Percentiles rank a stretch among this genome's conserved stretches.
Conservation (phyloP, 2,797 vertebrate species). For the Pampus argenteus region DNA sequence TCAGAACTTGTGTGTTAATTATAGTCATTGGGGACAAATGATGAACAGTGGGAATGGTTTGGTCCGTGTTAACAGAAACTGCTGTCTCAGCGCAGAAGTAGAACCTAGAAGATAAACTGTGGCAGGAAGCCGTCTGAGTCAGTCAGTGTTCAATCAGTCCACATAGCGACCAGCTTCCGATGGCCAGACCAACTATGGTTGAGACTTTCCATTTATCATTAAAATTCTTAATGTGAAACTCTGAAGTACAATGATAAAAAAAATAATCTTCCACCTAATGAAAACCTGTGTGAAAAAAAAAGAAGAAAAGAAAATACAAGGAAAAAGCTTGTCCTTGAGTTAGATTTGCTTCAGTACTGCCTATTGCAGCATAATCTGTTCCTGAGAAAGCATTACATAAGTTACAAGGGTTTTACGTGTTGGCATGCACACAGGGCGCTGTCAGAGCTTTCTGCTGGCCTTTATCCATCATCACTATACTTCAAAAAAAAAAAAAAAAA, state of each 20-base stretch:
- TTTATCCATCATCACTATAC: slow-evolving; percentile 26
- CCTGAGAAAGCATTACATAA: slow-evolving; percentile 52
- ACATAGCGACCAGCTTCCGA: too few species aligned
- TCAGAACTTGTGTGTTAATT: too few species aligned
- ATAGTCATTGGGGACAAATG: too few species aligned
- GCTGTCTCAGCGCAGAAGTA: too few species aligned
- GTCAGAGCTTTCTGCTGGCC: slow-evolving; percentile 17
- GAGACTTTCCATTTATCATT: background rate
- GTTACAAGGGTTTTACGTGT: slow-evolving; percentile 51
- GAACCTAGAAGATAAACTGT: too few species aligned
- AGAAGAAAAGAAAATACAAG: background rate
- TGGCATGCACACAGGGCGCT: slow-evolving; percentile 26
- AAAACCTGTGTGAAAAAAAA: slow-evolving; percentile 11
- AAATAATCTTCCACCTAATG: background rate
- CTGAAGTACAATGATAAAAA: slow-evolving; percentile 25
- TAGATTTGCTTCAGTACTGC: slow-evolving; percentile 38
- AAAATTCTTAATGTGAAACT: slow-evolving; percentile 10
- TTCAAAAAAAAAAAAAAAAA: background rate
- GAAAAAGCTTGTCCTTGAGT: slow-evolving; percentile 47
- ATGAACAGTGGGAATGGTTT: too few species aligned
- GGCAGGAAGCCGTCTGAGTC: too few species aligned
- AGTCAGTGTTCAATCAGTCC: too few species aligned
- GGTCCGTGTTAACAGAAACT: too few species aligned
- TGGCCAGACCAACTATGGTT: too few species aligned
- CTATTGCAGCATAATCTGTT: slow-evolving; percentile 39